Evolutionary conservation across 2,113 vertebrate genomes (phyloP).

Genomic region (Dascyllus trimaculatus): DNA sequence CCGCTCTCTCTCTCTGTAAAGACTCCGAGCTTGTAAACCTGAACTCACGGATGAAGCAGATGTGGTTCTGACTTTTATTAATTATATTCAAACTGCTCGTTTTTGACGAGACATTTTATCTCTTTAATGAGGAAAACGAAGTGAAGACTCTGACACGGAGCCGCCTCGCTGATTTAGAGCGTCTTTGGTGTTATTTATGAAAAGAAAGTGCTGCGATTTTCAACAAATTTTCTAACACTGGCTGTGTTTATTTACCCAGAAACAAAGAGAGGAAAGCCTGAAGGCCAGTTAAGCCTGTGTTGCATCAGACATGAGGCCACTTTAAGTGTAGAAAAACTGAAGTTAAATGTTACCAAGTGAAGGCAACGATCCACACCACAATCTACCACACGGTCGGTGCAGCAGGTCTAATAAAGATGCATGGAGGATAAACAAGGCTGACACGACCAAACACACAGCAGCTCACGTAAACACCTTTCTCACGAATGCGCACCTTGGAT

Average conservation of each 20-base stretch:
- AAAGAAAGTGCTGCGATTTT: constrained; percentile 2
- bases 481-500: background rate
- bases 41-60: background rate
- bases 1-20: background rate
- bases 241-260: constrained; percentile 8
- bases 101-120: constrained; percentile 2
- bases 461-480: background rate
- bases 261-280: background rate
- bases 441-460: background rate
- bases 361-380: background rate
- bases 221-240: background rate
- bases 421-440: background rate
- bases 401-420: background rate
- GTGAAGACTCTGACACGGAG: background rate
- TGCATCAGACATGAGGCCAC: background rate
- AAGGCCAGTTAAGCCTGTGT: background rate
- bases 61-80: background rate
- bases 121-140: constrained; percentile 6
- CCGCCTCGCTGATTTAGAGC: background rate
- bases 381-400: background rate
- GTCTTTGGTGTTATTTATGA: background rate
- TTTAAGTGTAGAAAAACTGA: background rate
- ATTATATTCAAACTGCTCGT: background rate
- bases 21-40: constrained; percentile 7
- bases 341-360: background rate